Evolutionary conservation across 2,888 invertebrate genomes (phyloP).

Genomic region (Agrochola macilenta): DNA sequence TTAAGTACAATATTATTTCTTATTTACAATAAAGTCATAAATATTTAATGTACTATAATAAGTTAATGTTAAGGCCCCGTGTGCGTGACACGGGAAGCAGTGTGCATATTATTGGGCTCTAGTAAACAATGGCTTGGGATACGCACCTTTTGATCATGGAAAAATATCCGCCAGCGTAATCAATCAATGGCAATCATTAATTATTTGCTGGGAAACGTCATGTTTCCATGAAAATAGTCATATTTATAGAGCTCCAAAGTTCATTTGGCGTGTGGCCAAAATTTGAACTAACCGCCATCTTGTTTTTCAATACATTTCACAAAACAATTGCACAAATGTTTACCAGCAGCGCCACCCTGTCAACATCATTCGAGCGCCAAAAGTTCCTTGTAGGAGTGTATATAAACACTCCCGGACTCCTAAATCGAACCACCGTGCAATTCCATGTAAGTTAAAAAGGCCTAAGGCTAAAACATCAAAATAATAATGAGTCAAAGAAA

Average conservation of each 20-base stretch:
- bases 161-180: neutral
- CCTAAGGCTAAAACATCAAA: too few species aligned
- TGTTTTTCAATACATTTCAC: neutral
- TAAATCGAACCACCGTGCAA: too few species aligned
- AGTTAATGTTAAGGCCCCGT: conserved; percentile 83
- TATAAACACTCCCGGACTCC: neutral
- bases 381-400: neutral
- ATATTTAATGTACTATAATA: conserved; percentile 82
- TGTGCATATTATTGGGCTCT: conserved; percentile 68
- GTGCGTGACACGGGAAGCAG: conserved; percentile 75
- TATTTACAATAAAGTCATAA: conserved; percentile 87
- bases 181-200: neutral
- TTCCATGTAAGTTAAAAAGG: too few species aligned
- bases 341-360: neutral
- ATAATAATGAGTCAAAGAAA: too few species aligned
- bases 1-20: conserved; percentile 88
- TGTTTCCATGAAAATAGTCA: conserved; percentile 1
- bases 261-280: neutral
- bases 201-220: conserved; percentile 3
- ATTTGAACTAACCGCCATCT: neutral
- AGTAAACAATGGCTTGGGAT: conserved; percentile 31
- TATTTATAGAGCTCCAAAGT: neutral
- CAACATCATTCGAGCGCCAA: neutral
- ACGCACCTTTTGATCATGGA: conserved; percentile 2
- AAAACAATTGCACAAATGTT: neutral